A percentile compares a stretch with the other conserved stretches of the same genome.
These are phyloP conservation scores for Eriosoma lanigerum DNA, from an alignment of 1,140 invertebrate species.

Conservation along the genomic window DNA sequence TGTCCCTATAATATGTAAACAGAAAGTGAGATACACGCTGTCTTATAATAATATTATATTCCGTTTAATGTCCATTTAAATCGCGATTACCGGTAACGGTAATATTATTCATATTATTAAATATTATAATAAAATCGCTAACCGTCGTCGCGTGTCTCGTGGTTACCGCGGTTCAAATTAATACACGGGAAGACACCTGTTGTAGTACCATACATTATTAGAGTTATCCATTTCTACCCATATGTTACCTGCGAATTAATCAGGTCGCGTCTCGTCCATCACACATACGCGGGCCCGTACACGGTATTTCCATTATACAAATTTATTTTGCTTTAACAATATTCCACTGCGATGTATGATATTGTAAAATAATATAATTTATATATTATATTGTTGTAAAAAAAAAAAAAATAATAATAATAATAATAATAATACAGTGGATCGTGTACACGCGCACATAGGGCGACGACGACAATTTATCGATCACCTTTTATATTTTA, in stretches of 20 bases:
- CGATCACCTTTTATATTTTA: slow-evolving; percentile 3
- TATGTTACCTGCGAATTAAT: slow-evolving; percentile 36
- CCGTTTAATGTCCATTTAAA: no score
- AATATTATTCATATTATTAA: no score
- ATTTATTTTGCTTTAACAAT: neutral
- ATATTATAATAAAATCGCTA: no score
- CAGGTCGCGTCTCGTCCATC: neutral
- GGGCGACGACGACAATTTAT: slow-evolving; percentile 32
- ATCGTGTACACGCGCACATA: neutral
- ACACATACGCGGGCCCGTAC: neutral
- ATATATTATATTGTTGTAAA: slow-evolving; percentile 29
- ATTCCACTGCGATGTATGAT: neutral
- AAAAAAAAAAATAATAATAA: neutral
- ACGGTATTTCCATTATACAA: slow-evolving; percentile 46
- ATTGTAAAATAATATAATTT: neutral
- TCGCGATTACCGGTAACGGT: no score
- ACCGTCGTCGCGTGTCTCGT: no score
- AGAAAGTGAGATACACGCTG: no score
- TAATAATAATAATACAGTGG: neutral
- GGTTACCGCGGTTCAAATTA: no score
- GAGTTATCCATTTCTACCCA: no score
- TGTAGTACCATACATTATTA: no score
- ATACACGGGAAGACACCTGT: no score
- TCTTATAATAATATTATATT: no score
- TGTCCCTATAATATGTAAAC: no score